Evolutionary conservation across 2,113 vertebrate genomes (phyloP).

Genomic region (Naja naja): DNA sequence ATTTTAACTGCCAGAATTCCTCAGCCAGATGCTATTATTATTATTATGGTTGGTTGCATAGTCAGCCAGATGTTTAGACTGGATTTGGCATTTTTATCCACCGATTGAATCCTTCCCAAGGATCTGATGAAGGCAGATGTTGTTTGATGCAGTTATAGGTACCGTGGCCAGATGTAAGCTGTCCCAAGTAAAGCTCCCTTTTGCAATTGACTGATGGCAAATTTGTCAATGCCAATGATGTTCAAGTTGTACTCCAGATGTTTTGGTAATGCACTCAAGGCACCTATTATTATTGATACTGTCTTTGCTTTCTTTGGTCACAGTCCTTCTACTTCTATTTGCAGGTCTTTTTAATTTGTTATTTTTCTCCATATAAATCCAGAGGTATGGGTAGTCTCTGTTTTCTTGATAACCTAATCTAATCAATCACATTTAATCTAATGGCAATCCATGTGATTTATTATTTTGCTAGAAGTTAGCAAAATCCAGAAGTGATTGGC

Average conservation of each 20-base stretch:
- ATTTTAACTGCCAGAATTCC: neutral
- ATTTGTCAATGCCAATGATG: neutral
- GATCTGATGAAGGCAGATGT: neutral
- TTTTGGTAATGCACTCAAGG: neutral
- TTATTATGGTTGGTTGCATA: neutral
- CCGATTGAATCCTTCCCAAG: neutral
- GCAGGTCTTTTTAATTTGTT: neutral
- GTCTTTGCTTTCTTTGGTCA: neutral
- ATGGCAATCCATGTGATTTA: neutral
- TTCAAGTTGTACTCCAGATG: neutral
- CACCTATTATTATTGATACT: neutral
- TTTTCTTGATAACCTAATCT: neutral
- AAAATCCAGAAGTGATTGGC: neutral
- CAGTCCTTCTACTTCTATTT: neutral
- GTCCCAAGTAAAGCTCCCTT: neutral
- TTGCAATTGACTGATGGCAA: neutral
- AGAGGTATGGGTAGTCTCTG: neutral
- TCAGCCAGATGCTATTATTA: neutral
- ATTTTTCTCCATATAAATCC: neutral
- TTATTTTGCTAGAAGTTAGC: neutral
- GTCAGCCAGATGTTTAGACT: neutral
- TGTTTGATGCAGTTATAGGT: neutral
- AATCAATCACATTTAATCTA: neutral
- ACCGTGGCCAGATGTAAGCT: neutral
- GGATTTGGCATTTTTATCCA: neutral